phyloP scores from a whole-genome alignment of 1,140 invertebrate species.

The Pissodes strobi region DNA sequence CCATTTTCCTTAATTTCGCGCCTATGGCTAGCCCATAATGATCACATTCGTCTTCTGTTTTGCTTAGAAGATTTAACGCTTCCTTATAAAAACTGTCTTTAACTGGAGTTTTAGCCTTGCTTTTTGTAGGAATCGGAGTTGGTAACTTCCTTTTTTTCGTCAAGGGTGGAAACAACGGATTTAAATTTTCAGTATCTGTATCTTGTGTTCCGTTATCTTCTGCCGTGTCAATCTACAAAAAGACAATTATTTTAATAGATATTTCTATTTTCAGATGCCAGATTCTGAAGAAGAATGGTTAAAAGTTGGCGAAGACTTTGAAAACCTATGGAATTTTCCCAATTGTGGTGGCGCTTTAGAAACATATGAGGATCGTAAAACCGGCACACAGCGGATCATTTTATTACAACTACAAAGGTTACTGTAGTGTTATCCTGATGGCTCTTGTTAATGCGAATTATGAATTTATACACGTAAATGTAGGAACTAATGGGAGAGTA shows the following conservation, averaged over 20 bases:
- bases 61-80: background rate
- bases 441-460: constrained; percentile 52
- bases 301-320: constrained; percentile 13
- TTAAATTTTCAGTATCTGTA: background rate
- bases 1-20: background rate
- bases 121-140: background rate
- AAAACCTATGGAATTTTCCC: no score
- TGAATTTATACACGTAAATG: constrained; percentile 49
- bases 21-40: background rate
- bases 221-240: background rate
- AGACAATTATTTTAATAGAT: background rate
- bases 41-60: background rate
- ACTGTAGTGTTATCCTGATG: constrained; percentile 17
- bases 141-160: background rate
- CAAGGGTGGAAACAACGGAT: background rate
- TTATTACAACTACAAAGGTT: constrained; percentile 47
- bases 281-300: constrained; percentile 17
- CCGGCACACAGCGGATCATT: constrained; percentile 4
- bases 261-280: constrained; percentile 8
- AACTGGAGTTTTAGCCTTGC: background rate
- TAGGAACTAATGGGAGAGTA: constrained; percentile 47
- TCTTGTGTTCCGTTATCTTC: background rate
- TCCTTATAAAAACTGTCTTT: background rate
- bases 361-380: constrained; percentile 16
- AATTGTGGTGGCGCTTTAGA: constrained; percentile 12